Evolutionary conservation across 2,113 vertebrate genomes (phyloP).

Genomic region (Columba livia): DNA sequence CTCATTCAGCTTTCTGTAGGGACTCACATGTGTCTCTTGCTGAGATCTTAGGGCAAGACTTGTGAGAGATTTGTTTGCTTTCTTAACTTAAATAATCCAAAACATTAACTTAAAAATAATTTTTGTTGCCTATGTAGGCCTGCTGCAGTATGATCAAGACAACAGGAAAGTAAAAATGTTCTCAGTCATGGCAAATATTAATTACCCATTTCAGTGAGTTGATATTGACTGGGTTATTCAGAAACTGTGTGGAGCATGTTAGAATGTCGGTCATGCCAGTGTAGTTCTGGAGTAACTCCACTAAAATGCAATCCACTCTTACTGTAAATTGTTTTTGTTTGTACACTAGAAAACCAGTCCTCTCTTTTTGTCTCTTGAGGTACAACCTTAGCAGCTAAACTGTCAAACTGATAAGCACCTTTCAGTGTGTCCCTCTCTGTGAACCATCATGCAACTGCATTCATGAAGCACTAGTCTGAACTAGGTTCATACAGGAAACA

Average conservation of each 20-base stretch:
- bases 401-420: background rate
- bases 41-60: background rate
- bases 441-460: background rate
- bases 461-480: background rate
- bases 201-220: background rate
- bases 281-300: background rate
- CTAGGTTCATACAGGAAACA: background rate
- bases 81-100: background rate
- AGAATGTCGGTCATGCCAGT: background rate
- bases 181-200: background rate
- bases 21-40: accelerated
- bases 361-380: background rate
- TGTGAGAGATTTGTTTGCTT: accelerated
- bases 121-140: background rate
- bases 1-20: background rate
- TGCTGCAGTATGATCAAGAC: background rate
- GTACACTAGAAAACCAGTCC: background rate
- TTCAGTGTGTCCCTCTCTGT: background rate
- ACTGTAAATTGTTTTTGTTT: background rate
- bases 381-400: background rate
- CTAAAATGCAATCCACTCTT: background rate
- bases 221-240: background rate
- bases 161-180: background rate
- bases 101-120: background rate
- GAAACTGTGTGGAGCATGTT: background rate